Conservation (phyloP, 2,797 vertebrate genomes). For the Arnoldichthys spilopterus region DNA sequence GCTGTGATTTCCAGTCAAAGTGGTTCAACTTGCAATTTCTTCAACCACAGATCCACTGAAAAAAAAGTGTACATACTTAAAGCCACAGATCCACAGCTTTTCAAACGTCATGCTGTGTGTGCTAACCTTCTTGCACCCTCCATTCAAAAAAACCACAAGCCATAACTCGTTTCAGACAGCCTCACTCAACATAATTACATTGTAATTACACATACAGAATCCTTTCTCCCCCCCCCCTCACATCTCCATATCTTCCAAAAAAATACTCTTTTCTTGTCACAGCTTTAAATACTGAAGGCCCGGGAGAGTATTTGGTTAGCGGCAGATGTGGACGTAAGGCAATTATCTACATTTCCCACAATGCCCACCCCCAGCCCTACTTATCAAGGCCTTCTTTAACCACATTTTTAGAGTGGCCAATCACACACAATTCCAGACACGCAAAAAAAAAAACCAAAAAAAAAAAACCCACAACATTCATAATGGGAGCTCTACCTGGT, state of each 20-base stretch:
- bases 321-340: constrained; percentile 38
- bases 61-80: neutral
- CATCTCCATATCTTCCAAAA: neutral
- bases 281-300: constrained; percentile 65
- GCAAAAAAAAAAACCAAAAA: neutral
- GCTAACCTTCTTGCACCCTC: neutral
- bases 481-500: constrained; percentile 40
- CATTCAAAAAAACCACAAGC: constrained; percentile 13
- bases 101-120: neutral
- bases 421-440: neutral
- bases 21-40: neutral
- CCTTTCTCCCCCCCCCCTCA: neutral
- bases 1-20: constrained; percentile 19
- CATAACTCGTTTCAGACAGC: constrained; percentile 25
- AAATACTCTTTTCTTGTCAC: constrained; percentile 64
- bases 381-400: neutral
- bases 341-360: constrained; percentile 49
- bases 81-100: constrained; percentile 13
- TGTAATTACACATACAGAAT: constrained; percentile 11
- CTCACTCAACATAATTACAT: constrained; percentile 25
- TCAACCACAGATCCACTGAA: neutral
- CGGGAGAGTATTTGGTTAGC: constrained; percentile 49
- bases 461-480: constrained; percentile 23
- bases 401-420: neutral
- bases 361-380: constrained; percentile 20